Evolutionary conservation across 37 sponge, comb jelly and placozoan genomes (phyloP), one percentile per base, ranked within the genome.

Genomic region (Amphimedon queenslandica): DNA sequence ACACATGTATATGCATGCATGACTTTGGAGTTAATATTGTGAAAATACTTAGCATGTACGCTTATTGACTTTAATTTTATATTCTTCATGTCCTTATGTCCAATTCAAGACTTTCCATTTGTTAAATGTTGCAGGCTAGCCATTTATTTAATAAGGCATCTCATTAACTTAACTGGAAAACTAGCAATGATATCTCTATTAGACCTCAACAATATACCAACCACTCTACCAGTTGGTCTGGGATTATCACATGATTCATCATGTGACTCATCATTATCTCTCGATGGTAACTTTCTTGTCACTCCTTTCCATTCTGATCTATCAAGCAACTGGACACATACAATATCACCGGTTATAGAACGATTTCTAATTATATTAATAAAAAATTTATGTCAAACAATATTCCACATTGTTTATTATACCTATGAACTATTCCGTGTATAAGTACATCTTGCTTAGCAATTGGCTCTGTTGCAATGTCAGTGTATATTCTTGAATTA

Each of bases 261-360:
- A 63, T 63, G 66, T 69, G 32, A 28, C 42, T 27, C 72, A 28
- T 3, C 20, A 69, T 29, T 51, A 20, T 21, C 37, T 34, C 31
- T 2, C 16, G 23, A n/a, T 21, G 76, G 70, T 30, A 82, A 67
- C 13, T 53, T 38, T n/a, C 39, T 57, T 32, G 28, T 36, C 37
- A 43, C 32, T 1, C 64, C 63, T 8, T 35, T 43, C 83, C 83
- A 77, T 55, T 80, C 72, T 37, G 77, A 64, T 23, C 41, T 36
- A 33, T 72, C 69, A 40, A 86, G 70, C 23, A 86, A 47, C 32
- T 69, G 27, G 20, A 90, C 83, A 24, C 70, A 88, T 16, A 90
- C 91, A 32, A 66, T 23, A 57, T 90, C 91, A 69, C 82, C 77
- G 57, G 85, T 88, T 36, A 90, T 77, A 34, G 83, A 83, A 38